phyloP scores from a whole-genome alignment of 2,113 vertebrate species.

The Ceyx melanurus region DNA sequence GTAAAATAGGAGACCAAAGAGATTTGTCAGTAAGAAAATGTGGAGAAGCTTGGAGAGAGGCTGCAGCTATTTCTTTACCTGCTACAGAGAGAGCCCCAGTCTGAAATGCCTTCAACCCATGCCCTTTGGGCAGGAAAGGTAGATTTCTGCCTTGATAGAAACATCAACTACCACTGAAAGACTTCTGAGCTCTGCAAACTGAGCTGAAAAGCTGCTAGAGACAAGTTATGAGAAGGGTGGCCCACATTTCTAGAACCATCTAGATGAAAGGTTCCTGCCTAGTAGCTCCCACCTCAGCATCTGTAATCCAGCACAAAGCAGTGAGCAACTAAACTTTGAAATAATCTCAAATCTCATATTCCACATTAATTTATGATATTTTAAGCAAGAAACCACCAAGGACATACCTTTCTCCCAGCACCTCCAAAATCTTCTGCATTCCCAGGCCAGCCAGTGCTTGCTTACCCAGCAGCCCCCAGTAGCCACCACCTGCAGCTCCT shows the following conservation, averaged over 20 bases:
- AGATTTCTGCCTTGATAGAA: background rate
- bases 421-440: background rate
- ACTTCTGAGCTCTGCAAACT: background rate
- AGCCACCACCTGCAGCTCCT: background rate
- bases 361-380: background rate
- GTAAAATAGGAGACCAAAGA: rapidly evolving
- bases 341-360: background rate
- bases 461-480: background rate
- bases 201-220: background rate
- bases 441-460: rapidly evolving
- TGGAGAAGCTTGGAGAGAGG: background rate
- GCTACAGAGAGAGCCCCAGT: background rate
- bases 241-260: background rate
- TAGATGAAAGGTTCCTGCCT: background rate
- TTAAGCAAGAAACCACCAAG: background rate
- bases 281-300: background rate
- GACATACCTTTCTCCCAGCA: background rate
- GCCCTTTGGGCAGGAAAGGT: background rate
- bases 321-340: background rate
- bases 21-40: background rate
- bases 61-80: background rate
- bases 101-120: background rate
- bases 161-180: background rate
- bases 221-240: background rate
- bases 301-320: background rate